phyloP scores from a whole-genome alignment of 2,113 vertebrate genomes.

The Gobius niger region DNA sequence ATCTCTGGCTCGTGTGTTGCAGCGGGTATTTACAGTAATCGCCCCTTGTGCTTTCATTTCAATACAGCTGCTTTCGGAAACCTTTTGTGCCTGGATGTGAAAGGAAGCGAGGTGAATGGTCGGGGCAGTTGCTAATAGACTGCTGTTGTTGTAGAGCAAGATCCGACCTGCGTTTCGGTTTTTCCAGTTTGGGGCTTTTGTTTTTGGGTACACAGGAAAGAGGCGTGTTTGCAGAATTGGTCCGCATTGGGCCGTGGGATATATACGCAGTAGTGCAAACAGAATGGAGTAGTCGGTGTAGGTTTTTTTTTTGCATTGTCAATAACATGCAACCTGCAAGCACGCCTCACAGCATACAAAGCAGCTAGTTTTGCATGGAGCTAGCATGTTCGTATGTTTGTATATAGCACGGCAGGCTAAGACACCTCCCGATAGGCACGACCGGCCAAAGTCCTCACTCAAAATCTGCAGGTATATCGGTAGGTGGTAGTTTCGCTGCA shows the following conservation, averaged over 20 bases:
- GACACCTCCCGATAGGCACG: no score
- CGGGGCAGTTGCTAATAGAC: slow-evolving; percentile 35
- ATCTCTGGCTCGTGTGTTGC: slow-evolving; percentile 2
- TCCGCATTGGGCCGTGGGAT: slow-evolving; percentile 4
- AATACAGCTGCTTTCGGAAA: slow-evolving; percentile 18
- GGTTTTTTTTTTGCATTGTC: no score
- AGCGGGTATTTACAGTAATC: slow-evolving; percentile 25
- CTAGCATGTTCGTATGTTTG: no score
- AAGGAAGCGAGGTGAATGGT: slow-evolving; percentile 32
- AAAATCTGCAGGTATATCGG: no score
- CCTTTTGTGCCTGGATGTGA: slow-evolving; percentile 51
- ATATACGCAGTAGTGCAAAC: background rate
- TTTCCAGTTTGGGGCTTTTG: slow-evolving; percentile 60
- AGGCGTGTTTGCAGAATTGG: background rate
- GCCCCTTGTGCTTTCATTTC: slow-evolving; percentile 15
- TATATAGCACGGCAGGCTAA: no score
- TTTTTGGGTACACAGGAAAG: slow-evolving; percentile 45
- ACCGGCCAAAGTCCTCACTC: no score
- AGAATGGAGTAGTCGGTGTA: no score
- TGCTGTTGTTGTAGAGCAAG: slow-evolving; percentile 22
- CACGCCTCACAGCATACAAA: no score
- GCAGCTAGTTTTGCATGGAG: no score
- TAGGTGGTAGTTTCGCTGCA: no score
- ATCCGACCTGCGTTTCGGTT: slow-evolving; percentile 30
- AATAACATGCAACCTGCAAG: no score